A percentile compares a stretch with the other conserved stretches of the same genome.
These are phyloP conservation scores for Apoderus coryli DNA, from an alignment of 2,888 invertebrate species.

Conservation along the genomic window DNA sequence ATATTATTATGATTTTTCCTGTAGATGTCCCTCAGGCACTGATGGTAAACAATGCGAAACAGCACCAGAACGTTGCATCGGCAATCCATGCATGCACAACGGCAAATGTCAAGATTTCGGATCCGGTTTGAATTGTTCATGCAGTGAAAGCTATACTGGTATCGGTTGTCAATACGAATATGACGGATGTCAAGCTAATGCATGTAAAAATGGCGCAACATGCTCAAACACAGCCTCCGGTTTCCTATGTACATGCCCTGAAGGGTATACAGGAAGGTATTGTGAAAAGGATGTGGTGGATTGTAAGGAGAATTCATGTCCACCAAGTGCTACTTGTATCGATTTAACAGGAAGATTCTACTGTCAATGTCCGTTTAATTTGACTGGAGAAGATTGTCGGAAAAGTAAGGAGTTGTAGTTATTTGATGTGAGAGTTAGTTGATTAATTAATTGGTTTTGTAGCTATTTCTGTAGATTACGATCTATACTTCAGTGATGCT, in stretches of 20 bases:
- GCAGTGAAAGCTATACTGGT: slow-evolving; percentile 54
- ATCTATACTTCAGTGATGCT: slow-evolving; percentile 87
- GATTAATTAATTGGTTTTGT: slow-evolving; percentile 26
- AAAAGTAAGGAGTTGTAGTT: slow-evolving; percentile 58
- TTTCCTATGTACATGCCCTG: slow-evolving; percentile 74
- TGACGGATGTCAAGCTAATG: slow-evolving; percentile 77
- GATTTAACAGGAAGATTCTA: slow-evolving; percentile 83
- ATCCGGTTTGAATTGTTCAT: slow-evolving; percentile 87
- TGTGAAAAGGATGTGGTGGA: slow-evolving; percentile 85
- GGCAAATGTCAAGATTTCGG: slow-evolving; percentile 94
- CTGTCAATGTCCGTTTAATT: slow-evolving; percentile 93
- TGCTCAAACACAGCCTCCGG: slow-evolving; percentile 77
- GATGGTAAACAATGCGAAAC: slow-evolving; percentile 96
- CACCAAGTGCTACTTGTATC: slow-evolving; percentile 84
- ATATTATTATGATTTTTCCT: slow-evolving; percentile 13
- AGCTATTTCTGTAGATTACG: slow-evolving; percentile 98
- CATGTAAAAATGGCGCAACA: slow-evolving; percentile 88
- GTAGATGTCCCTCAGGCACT: slow-evolving; percentile 81
- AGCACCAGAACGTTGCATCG: slow-evolving; percentile 87
- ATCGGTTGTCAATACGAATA: slow-evolving; percentile 89
- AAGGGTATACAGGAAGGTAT: slow-evolving; percentile 61
- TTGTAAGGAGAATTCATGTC: slow-evolving; percentile 87
- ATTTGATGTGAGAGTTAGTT: background rate
- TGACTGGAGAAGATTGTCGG: slow-evolving; percentile 91
- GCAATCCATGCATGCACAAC: slow-evolving; percentile 90